Base-by-base conservation (phyloP, 2,888 invertebrate genomes). In the Orthosia incerta region DNA sequence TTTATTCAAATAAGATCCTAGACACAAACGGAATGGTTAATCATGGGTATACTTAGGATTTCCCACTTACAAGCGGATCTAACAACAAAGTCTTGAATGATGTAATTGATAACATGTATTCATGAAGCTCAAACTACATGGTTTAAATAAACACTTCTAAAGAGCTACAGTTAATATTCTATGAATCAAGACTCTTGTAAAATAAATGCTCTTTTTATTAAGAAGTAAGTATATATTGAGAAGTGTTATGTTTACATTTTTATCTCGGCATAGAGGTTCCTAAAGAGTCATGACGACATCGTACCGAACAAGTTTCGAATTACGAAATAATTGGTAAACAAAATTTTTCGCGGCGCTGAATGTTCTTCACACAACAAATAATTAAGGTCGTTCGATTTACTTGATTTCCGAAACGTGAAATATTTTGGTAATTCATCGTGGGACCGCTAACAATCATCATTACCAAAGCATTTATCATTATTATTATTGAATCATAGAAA, bases 271-370 rank as follows among this genome's bases (percentile, higher is more conserved):
- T 67, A 57, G 55, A 59, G 73, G 63, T 79, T 85, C 77, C 82
- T 87, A 80, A 81, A 88, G 82, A 83, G 78, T 81, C 83, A 80
- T 90, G 89, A 89, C 87, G 88, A 91, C 86, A 90, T 88, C 79
- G 73, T 86, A 84, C 86, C 86, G 87, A 89, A 89, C 91, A 88
- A 89, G 91, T 91, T 91, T 89, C 74, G 79, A 80, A 89, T 93
- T 93, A 91, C 89, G 90, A 93, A 93, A 93, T 91, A 90, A 90
- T 90, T 89, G 88, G 89, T 91, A 91, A 92, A 92, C 89, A 91
- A 89, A 89, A 88, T 88, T 88, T 91, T 92, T 92, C 90, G 91
- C 93, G 87, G 86, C 89, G 86, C 82, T 89, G 86, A 85, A 87
- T 87, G 88, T 89, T 91, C 88, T 89, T 91, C 89, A 88, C 80